phyloP scores from a whole-genome alignment of 2,888 invertebrate genomes.

The Hypolimnas misippus region DNA sequence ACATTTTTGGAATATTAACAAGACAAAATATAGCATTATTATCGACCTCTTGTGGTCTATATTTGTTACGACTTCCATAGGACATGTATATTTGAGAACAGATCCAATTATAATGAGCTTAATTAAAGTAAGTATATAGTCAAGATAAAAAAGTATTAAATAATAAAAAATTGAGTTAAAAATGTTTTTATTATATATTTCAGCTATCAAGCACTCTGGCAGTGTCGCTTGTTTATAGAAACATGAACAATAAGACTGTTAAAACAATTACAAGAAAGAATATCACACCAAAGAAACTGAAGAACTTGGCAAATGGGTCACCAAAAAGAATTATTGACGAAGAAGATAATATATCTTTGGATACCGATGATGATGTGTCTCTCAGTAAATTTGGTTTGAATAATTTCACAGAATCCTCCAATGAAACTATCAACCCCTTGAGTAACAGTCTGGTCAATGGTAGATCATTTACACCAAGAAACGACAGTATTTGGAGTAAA shows the following conservation, averaged over 20 bases:
- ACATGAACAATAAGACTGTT: conserved; percentile 53
- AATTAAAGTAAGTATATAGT: conserved; percentile 63
- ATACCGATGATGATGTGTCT: conserved; percentile 78
- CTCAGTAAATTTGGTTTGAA: conserved; percentile 74
- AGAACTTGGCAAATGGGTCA: conserved; percentile 57
- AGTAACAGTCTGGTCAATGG: conserved; percentile 65
- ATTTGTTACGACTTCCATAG: conserved; percentile 63
- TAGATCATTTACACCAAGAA: conserved; percentile 66
- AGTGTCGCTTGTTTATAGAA: conserved; percentile 65
- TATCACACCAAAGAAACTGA: conserved; percentile 59
- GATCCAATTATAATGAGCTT: conserved; percentile 60
- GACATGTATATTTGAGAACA: conserved; percentile 52
- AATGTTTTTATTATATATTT: conserved; percentile 48
- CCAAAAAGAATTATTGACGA: conserved; percentile 56
- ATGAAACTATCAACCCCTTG: conserved; percentile 59
- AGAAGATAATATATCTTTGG: conserved; percentile 62
- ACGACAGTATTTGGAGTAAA: conserved; percentile 67
- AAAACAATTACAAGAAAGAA: conserved; percentile 48
- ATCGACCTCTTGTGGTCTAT: conserved; percentile 72
- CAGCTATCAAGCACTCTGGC: conserved; percentile 65
- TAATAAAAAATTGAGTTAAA: not conserved
- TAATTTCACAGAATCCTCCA: conserved; percentile 71
- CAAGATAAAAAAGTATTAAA: not conserved
- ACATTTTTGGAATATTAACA: conserved; percentile 68
- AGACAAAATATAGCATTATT: conserved; percentile 62